Evolutionary conservation across 2,797 vertebrate species (phyloP).

Genomic region (Adrianichthys oophorus): DNA sequence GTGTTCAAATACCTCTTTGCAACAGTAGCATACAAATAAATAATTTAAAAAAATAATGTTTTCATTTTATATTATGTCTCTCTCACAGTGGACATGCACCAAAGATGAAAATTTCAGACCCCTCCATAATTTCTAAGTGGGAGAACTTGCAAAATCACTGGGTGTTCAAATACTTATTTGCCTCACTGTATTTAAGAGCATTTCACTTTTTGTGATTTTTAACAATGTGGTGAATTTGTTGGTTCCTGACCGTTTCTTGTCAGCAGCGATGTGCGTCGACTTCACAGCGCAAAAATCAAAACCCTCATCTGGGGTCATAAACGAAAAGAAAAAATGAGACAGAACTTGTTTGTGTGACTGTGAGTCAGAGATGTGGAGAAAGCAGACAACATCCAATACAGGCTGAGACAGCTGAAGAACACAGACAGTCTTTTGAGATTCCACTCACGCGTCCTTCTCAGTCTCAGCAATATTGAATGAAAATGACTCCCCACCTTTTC

Average conservation of each 20-base stretch:
- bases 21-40: too few relatives aligned
- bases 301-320: background rate
- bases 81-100: too few relatives aligned
- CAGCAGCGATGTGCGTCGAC: background rate
- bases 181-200: too few relatives aligned
- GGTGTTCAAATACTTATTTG: too few relatives aligned
- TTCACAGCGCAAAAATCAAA: too few relatives aligned
- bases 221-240: background rate
- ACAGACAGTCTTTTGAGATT: conserved; percentile 69
- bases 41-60: too few relatives aligned
- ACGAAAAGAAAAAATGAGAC: conserved; percentile 12
- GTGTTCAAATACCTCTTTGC: too few relatives aligned
- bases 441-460: conserved; percentile 67
- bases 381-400: conserved; percentile 27
- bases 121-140: too few relatives aligned
- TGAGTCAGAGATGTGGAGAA: conserved; percentile 28
- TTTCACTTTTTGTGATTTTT: too few relatives aligned
- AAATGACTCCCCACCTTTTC: conserved; percentile 63
- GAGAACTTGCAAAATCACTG: too few relatives aligned
- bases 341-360: conserved; percentile 19
- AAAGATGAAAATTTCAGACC: too few relatives aligned
- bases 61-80: too few relatives aligned
- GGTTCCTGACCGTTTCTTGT: conserved; percentile 7
- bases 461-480: conserved; percentile 72
- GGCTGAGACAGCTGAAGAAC: conserved; percentile 39